A percentile compares a stretch with the other conserved stretches of the same genome.
phyloP scores from a whole-genome alignment of 2,888 invertebrate genomes.

The Syrista parreyssii region DNA sequence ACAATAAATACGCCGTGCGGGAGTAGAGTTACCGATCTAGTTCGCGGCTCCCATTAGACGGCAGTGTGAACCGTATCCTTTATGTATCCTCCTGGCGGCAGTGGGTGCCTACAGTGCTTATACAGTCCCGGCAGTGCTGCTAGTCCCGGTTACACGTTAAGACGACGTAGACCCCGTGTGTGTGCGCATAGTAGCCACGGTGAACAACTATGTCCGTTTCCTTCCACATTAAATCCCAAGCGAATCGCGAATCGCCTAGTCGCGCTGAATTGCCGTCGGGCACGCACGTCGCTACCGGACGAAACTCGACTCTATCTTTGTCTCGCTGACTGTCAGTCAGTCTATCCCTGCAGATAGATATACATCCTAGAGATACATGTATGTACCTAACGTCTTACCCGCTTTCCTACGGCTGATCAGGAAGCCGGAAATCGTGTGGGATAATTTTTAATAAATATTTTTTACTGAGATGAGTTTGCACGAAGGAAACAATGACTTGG shows the following conservation, averaged over 20 bases:
- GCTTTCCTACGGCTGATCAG: neutral
- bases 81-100: slow-evolving; percentile 32
- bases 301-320: neutral
- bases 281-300: slow-evolving; percentile 46
- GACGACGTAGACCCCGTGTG: slow-evolving; percentile 17
- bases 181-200: slow-evolving; percentile 21
- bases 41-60: slow-evolving; percentile 55
- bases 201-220: slow-evolving; percentile 52
- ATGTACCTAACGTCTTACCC: neutral
- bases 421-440: too few relatives aligned
- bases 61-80: slow-evolving; percentile 56
- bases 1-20: slow-evolving; percentile 48
- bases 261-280: slow-evolving; percentile 53
- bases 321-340: neutral
- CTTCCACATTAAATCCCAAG: slow-evolving; percentile 54
- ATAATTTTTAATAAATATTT: too few relatives aligned
- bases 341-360: neutral
- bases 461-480: too few relatives aligned
- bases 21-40: slow-evolving; percentile 49
- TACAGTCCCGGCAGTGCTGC: too few relatives aligned
- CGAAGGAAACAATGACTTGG: too few relatives aligned
- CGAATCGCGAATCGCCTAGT: slow-evolving; percentile 45
- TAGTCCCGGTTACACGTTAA: too few relatives aligned
- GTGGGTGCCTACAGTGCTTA: neutral
- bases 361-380: neutral